Conservation (phyloP, 2,797 vertebrate genomes). For the Arrhamphus sclerolepis region DNA sequence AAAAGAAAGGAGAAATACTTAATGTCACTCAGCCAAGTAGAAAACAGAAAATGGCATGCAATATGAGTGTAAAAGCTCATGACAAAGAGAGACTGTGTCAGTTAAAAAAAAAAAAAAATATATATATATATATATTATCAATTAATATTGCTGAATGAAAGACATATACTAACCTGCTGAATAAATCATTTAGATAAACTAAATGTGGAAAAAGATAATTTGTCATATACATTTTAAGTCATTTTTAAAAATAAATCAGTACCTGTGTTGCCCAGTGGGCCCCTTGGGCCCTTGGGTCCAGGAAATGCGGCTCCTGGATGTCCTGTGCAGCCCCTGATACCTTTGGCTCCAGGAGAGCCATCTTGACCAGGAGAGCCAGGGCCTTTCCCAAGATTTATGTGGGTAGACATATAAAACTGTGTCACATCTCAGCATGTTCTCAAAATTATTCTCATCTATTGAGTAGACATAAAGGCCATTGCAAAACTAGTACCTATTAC, state of each 20-base stretch:
- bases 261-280: slow-evolving; percentile 57
- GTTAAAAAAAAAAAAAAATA: too few relatives aligned
- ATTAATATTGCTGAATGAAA: background rate
- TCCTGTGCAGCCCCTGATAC: slow-evolving; percentile 46
- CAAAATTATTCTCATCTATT: background rate
- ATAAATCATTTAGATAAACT: background rate
- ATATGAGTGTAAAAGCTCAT: background rate
- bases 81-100: background rate
- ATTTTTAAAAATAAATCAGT: background rate
- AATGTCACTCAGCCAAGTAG: background rate
- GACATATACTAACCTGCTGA: background rate
- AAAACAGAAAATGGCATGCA: background rate
- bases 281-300: slow-evolving; percentile 53
- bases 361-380: slow-evolving; percentile 52
- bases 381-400: slow-evolving; percentile 33
- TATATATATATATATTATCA: background rate
- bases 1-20: slow-evolving; percentile 5
- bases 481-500: background rate
- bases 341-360: slow-evolving; percentile 64
- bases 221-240: too few relatives aligned
- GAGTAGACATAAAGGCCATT: background rate
- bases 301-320: slow-evolving; percentile 26
- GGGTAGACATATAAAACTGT: slow-evolving; percentile 1
- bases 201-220: too few relatives aligned
- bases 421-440: background rate